Evolutionary conservation across 2,113 vertebrate species (phyloP).

Genomic region (Cynopterus brachyotis): DNA sequence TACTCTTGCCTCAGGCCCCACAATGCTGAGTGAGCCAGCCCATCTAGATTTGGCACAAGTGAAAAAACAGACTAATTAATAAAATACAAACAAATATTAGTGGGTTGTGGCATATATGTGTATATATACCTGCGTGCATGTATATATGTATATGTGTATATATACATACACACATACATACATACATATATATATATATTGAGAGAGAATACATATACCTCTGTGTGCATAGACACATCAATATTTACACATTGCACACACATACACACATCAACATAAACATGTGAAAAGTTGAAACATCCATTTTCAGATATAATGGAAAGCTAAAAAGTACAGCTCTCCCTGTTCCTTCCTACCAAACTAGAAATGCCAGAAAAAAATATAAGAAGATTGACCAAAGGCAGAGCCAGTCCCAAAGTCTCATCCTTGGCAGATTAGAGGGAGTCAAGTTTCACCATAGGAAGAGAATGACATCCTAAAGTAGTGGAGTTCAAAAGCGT

Average conservation of each 20-base stretch:
- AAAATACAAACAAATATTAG: neutral
- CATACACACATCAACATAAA: neutral
- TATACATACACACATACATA: neutral
- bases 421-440: neutral
- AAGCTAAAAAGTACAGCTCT: neutral
- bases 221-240: neutral
- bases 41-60: neutral
- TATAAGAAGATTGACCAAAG: neutral
- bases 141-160: neutral
- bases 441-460: neutral
- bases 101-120: neutral
- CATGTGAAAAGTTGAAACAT: neutral
- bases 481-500: neutral
- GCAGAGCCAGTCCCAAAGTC: neutral
- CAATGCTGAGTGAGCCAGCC: neutral
- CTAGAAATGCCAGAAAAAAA: neutral
- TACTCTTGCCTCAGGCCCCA: neutral
- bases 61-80: conserved; percentile 8
- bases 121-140: neutral
- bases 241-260: neutral
- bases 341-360: neutral
- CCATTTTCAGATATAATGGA: neutral
- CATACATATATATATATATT: neutral
- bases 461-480: neutral
- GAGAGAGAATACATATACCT: neutral